These are phyloP conservation scores for Macrosoma leucophasiata DNA, from an alignment of 2,888 invertebrate species.

Conservation along the genomic window DNA sequence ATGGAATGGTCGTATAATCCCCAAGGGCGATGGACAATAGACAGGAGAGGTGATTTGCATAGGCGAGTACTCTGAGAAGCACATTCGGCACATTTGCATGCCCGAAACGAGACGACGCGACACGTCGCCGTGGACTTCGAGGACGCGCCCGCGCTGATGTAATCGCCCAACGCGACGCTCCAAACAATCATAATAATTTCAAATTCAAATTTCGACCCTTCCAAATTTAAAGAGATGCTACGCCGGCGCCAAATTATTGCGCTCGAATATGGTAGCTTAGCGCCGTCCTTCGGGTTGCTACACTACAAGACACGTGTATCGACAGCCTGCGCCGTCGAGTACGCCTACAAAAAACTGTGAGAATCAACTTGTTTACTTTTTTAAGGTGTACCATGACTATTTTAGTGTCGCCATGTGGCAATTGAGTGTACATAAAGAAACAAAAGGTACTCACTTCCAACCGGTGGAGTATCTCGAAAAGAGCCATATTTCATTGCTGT, in stretches of 20 bases:
- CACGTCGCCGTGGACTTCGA: conserved; percentile 36
- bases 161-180: conserved; percentile 45
- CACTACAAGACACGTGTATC: conserved; percentile 52
- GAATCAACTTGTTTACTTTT: conserved; percentile 34
- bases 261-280: conserved; percentile 34
- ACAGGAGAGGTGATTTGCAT: conserved; percentile 64
- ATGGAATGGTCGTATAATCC: conserved; percentile 49
- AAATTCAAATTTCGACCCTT: conserved; percentile 56
- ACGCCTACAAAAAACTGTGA: conserved; percentile 36
- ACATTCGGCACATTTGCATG: conserved; percentile 66
- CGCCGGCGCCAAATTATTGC: conserved; percentile 49
- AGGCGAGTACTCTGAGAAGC: conserved; percentile 44
- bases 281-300: conserved; percentile 36
- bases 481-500: conserved; percentile 96
- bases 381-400: conserved; percentile 30
- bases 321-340: conserved; percentile 38
- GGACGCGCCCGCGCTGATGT: conserved; percentile 52
- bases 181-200: conserved; percentile 49
- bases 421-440: conserved; percentile 16
- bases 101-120: conserved; percentile 51
- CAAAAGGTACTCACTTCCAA: conserved; percentile 82
- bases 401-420: conserved; percentile 19
- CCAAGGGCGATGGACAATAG: conserved; percentile 68
- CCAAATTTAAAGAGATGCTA: conserved; percentile 52
- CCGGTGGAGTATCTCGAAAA: conserved; percentile 98